Base-by-base conservation (phyloP, 2,888 invertebrate species). In the Diplazon laetatorius region DNA sequence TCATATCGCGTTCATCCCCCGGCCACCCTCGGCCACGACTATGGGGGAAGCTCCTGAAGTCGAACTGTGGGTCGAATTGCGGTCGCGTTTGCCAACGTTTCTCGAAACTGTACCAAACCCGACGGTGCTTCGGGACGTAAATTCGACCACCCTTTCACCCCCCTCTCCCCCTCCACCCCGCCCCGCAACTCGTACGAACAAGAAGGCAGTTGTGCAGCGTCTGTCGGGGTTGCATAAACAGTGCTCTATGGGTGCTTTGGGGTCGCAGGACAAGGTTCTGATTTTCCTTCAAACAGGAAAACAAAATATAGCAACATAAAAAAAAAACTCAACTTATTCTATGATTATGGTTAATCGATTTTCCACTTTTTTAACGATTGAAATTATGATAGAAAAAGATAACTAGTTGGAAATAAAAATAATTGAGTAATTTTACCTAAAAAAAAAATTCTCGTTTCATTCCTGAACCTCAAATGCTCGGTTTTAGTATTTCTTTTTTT, bases 21-120 rank as follows among this genome's bases (percentile, higher is more conserved):
- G n/a, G n/a, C n/a, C n/a, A n/a, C n/a, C n/a, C n/a, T n/a, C n/a
- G n/a, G n/a, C n/a, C n/a, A n/a, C 14, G 16, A 62, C 66, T 37
- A 75, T 71, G 46, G 42, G n/a, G 9, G 18, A 35, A 68, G 46
- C 66, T 25, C 48, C 42, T 35, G 42, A 37, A 60, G 50, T 44
- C 62, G 46, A 78, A 70, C 52, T 66, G 78, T 59, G 60, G 74
- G 52, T 16, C n/a, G 55, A 72, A n/a, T 25, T 68, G 78, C 22
- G 78, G 78, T 75, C 71, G 48, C 18, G 52, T 44, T 16, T 68
- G 68, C 57, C 75, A 75, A 72, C 66, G 71, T 72, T 78, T 66
- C 68, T 48, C 39, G 66, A 78, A 74, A 55, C 66, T 74, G 22
- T 60, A 62, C 16, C 60, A 62, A 42, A 42, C 48, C 10, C 39